These are phyloP conservation scores for Pyxicephalus adspersus DNA, from an alignment of 2,113 vertebrate genomes.

Conservation along the genomic window DNA sequence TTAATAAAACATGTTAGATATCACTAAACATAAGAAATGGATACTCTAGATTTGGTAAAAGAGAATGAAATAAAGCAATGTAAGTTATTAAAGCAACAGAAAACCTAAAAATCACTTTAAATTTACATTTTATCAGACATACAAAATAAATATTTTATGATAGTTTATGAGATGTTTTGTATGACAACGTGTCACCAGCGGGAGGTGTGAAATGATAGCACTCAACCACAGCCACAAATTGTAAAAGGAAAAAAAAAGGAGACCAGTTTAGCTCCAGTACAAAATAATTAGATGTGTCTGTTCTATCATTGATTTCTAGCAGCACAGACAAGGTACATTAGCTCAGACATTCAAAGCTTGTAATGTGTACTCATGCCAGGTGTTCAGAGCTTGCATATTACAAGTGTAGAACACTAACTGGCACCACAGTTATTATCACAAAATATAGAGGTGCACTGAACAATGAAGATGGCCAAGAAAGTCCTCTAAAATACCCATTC, in stretches of 20 bases:
- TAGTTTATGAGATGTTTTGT: neutral
- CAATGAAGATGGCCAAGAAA: neutral
- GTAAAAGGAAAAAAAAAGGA: slow-evolving; percentile 16
- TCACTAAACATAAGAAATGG: no score
- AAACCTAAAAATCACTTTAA: no score
- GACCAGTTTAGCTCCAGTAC: slow-evolving; percentile 8
- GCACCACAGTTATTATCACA: slow-evolving; percentile 7
- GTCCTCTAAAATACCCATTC: no score
- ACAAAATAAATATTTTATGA: no score
- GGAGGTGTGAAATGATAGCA: slow-evolving; percentile 7
- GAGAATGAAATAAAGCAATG: no score
- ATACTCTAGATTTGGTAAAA: no score
- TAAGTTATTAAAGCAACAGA: no score
- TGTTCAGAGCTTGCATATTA: slow-evolving; percentile 15
- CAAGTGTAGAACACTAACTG: slow-evolving; percentile 38
- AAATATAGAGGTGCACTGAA: neutral
- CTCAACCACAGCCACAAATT: neutral
- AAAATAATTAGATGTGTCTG: slow-evolving; percentile 50
- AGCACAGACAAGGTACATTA: slow-evolving; percentile 47
- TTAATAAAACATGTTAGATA: no score
- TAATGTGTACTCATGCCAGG: slow-evolving; percentile 50
- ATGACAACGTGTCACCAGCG: neutral
- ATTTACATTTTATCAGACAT: no score
- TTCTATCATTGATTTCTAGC: slow-evolving; percentile 47
- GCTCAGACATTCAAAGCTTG: slow-evolving; percentile 42